A percentile compares a stretch with the other conserved stretches of the same genome.
phyloP scores from a whole-genome alignment of 2,113 vertebrate genomes.

The Dunckerocampus dactyliophorus region DNA sequence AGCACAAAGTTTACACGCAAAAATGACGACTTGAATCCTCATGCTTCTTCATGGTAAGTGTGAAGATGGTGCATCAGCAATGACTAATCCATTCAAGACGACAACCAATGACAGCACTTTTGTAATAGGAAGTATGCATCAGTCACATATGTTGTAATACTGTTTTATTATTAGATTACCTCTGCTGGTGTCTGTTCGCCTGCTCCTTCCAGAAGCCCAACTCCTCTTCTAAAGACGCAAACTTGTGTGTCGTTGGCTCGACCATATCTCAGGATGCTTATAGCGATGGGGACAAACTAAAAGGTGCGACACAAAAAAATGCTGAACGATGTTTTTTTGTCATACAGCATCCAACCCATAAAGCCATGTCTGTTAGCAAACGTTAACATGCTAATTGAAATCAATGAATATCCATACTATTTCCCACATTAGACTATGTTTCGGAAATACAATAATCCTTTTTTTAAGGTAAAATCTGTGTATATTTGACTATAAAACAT shows the following conservation, averaged over 20 bases:
- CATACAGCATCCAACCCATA: neutral
- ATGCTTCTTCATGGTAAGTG: neutral
- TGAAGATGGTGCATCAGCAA: neutral
- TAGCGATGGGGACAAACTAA: neutral
- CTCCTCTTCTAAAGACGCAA: conserved; percentile 85
- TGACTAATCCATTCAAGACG: neutral
- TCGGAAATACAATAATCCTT: neutral
- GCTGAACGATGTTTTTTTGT: neutral
- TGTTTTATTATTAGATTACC: conserved; percentile 61
- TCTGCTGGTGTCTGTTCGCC: conserved; percentile 81
- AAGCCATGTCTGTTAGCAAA: neutral
- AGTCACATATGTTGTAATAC: too few species aligned
- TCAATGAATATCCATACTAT: neutral
- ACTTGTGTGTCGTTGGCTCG: conserved; percentile 68
- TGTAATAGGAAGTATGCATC: neutral
- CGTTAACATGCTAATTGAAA: conserved; percentile 20
- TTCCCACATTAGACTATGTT: neutral
- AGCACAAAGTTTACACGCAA: neutral
- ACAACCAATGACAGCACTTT: neutral
- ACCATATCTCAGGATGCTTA: conserved; percentile 71
- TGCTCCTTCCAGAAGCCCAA: conserved; percentile 86
- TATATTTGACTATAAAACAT: neutral
- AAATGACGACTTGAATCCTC: neutral
- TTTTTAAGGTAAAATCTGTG: too few species aligned
- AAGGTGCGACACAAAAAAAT: neutral